A percentile compares a stretch with the other conserved stretches of the same genome.
phyloP scores from a whole-genome alignment of 2,797 vertebrate species.

The Pterois miles region DNA sequence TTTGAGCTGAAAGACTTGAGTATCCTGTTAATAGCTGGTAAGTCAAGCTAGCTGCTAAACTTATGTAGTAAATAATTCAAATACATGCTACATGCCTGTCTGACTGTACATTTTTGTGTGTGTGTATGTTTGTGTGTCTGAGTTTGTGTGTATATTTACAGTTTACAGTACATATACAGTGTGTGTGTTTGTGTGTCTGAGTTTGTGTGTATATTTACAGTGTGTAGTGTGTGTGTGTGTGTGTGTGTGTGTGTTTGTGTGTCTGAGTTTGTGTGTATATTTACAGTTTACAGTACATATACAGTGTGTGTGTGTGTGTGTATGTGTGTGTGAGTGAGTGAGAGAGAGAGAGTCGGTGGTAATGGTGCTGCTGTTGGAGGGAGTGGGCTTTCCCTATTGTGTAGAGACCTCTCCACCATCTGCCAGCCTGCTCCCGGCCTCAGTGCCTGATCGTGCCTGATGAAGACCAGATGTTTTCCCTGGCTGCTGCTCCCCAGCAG shows the following conservation, averaged over 20 bases:
- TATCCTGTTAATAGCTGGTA: not conserved
- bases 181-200: too few relatives aligned
- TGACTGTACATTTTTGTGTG: not conserved
- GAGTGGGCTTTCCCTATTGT: slow-evolving; percentile 77
- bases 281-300: too few relatives aligned
- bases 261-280: slow-evolving; percentile 5
- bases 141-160: not conserved
- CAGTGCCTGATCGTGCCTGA: slow-evolving; percentile 74
- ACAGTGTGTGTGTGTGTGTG: not conserved
- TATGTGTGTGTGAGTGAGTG: slow-evolving; percentile 13
- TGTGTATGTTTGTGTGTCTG: not conserved
- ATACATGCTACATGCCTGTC: not conserved
- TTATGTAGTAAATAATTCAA: not conserved
- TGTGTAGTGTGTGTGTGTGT: not conserved
- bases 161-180: not conserved
- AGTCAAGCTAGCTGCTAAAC: not conserved
- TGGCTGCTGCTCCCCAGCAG: slow-evolving; percentile 70
- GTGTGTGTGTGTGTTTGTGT: not conserved
- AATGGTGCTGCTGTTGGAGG: slow-evolving; percentile 52
- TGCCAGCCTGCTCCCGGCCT: slow-evolving; percentile 75
- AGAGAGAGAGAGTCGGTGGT: too few relatives aligned
- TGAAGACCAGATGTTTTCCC: slow-evolving; percentile 84
- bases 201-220: too few relatives aligned
- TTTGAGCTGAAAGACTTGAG: not conserved
- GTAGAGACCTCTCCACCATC: slow-evolving; percentile 80